These are phyloP conservation scores for Schizopygopsis pylzovi DNA, from an alignment of 2,797 vertebrate species.

Conservation along the genomic window DNA sequence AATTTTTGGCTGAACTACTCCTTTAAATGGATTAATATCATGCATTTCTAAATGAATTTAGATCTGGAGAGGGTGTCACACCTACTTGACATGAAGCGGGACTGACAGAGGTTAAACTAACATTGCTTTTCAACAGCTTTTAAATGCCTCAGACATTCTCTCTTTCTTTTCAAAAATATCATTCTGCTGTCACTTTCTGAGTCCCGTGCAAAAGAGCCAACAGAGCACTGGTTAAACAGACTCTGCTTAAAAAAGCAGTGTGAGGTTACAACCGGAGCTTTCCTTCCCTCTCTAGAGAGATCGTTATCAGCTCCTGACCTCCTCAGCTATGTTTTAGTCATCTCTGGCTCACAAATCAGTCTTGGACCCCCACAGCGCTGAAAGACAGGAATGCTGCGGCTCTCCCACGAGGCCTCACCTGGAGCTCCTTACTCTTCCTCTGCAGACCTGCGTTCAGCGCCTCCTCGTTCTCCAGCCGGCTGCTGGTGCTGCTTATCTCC, in stretches of 20 bases:
- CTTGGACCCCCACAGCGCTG: slow-evolving; percentile 66
- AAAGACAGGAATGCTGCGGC: slow-evolving; percentile 73
- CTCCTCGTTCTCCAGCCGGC: slow-evolving; percentile 78
- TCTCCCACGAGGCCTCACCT: slow-evolving; percentile 70
- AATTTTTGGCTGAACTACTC: not conserved
- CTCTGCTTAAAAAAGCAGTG: slow-evolving; percentile 25
- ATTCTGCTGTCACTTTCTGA: slow-evolving; percentile 30
- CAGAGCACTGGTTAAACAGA: not conserved
- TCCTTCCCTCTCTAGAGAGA: slow-evolving; percentile 53
- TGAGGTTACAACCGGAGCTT: slow-evolving; percentile 30
- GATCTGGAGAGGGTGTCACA: slow-evolving; percentile 18
- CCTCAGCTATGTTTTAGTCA: slow-evolving; percentile 62
- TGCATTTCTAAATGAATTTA: not conserved
- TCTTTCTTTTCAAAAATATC: slow-evolving; percentile 18
- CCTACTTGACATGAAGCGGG: slow-evolving; percentile 14
- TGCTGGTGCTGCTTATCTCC: slow-evolving; percentile 76
- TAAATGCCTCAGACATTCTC: slow-evolving; percentile 34
- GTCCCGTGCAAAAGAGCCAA: not conserved
- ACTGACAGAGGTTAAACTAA: slow-evolving; percentile 55
- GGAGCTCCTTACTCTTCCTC: slow-evolving; percentile 77
- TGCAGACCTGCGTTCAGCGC: slow-evolving; percentile 73
- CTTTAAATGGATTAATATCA: not conserved
- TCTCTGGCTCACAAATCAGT: slow-evolving; percentile 69
- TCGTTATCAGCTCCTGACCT: slow-evolving; percentile 63
- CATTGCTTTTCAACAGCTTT: slow-evolving; percentile 41